Percentiles rank a stretch among this genome's conserved stretches.
phyloP scores from a whole-genome alignment of 1,140 invertebrate genomes.

The Drosophila murphyi region DNA sequence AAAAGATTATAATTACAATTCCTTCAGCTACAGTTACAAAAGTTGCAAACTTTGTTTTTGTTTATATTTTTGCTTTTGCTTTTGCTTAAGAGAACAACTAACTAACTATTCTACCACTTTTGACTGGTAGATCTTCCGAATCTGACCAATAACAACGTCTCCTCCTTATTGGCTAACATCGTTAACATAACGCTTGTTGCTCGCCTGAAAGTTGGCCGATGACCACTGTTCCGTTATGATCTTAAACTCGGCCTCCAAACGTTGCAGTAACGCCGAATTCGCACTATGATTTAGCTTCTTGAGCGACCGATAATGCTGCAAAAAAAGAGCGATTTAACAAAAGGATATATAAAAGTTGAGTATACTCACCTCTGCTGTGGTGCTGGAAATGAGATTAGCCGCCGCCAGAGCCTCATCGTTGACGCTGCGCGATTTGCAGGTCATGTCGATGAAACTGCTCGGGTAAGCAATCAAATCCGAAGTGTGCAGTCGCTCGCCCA shows the following conservation, averaged over 20 bases:
- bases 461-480: conserved; percentile 50
- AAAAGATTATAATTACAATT: too few species aligned
- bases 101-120: conserved; percentile 9
- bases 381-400: conserved; percentile 70
- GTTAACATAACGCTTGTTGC: conserved; percentile 59
- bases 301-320: conserved; percentile 63
- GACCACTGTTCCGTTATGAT: conserved; percentile 88
- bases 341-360: background rate
- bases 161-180: conserved; percentile 42
- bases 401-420: conserved; percentile 62
- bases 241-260: conserved; percentile 87
- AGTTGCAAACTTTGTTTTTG: too few species aligned
- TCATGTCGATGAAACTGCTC: conserved; percentile 65
- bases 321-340: background rate
- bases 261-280: conserved; percentile 86
- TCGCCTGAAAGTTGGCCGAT: conserved; percentile 82
- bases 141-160: background rate
- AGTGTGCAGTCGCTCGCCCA: conserved; percentile 66
- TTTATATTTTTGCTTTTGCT: background rate
- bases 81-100: background rate
- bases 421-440: conserved; percentile 57
- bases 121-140: conserved; percentile 67
- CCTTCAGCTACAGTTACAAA: too few species aligned
- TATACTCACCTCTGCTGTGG: conserved; percentile 61
- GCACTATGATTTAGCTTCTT: conserved; percentile 86